These are phyloP conservation scores for Drosophila tripunctata DNA, from an alignment of 2,888 invertebrate species.

Conservation along the genomic window DNA sequence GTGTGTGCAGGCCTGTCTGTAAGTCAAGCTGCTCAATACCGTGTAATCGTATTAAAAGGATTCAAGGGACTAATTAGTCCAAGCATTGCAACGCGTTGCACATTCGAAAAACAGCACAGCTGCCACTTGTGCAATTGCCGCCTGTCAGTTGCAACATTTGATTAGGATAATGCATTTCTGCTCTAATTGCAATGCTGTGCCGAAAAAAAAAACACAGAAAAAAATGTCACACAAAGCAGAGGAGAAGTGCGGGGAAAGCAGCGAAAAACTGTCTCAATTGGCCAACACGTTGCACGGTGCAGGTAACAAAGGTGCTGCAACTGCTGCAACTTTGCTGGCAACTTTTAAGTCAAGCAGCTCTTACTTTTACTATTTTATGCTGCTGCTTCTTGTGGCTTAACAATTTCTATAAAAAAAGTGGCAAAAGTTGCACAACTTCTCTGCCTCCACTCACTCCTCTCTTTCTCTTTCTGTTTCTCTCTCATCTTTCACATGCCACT, in stretches of 20 bases:
- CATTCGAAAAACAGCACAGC: slow-evolving; percentile 18
- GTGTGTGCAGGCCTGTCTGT: slow-evolving; percentile 18
- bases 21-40: slow-evolving; percentile 42
- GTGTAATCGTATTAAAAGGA: slow-evolving; percentile 77
- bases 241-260: background rate
- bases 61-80: slow-evolving; percentile 77
- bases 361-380: slow-evolving; percentile 12
- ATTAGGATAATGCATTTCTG: slow-evolving; percentile 72
- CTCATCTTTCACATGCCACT: background rate
- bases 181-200: slow-evolving; percentile 50
- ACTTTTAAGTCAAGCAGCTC: slow-evolving; percentile 39
- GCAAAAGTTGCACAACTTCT: slow-evolving; percentile 48
- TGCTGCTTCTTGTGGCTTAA: slow-evolving; percentile 25
- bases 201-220: background rate
- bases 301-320: slow-evolving; percentile 54
- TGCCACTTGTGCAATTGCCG: slow-evolving; percentile 21
- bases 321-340: slow-evolving; percentile 58
- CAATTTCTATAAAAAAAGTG: slow-evolving; percentile 54
- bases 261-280: slow-evolving; percentile 53
- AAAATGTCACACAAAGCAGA: background rate
- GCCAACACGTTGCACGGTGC: slow-evolving; percentile 16
- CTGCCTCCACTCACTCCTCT: background rate
- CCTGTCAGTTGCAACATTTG: slow-evolving; percentile 45
- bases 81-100: slow-evolving; percentile 16
- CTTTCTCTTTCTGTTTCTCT: background rate